Base-by-base conservation (phyloP, 1,140 invertebrate genomes). In the Halyomorpha halys region DNA sequence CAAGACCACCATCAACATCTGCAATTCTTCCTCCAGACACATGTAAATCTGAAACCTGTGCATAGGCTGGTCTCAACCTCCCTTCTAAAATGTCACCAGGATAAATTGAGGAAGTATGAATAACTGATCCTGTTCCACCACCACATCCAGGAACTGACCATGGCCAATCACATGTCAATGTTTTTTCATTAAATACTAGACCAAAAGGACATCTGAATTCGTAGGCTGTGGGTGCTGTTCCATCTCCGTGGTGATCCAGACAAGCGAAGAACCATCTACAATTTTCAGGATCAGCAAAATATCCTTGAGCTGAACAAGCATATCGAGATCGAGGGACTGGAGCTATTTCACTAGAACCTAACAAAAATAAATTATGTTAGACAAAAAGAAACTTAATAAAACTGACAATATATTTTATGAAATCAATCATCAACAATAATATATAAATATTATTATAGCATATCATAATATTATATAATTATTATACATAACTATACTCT, bases 201-300 rank as follows among this genome's bases (percentile, higher is more conserved):
- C 86, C 86, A 69, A 86, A 90, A 0, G 89, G 89, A 75, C 89
- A 91, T 61, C 85, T 80, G 74, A 91, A 91, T 74, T 91, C 87
- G 71, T 89, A 91, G 0, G 86, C 84, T 11, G 82, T 82, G 63
- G 87, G 73, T 8, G 77, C 75, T 56, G 68, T 65, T 6, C 73
- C 74, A n/a, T 82, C 78, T 65, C 80, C 81, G 69, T 83, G 82
- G 69, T 89, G 82, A 73, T 89, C 87, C 61, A 86, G 74, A 74
- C 89, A 91, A 19, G 88, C 87, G 72, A 89, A 90, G 80, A 91
- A 91, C 86, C 86, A 90, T 62, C 87, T 80, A 68, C 89, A 91
- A 74, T 91, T 89, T 72, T 87, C 83, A 0, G 86, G 86, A 76
- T 91, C 87, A 0, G 84, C 86, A 71, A 86, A 90, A 70, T 87